These are phyloP conservation scores for Siphamia tubifer DNA, from an alignment of 2,113 vertebrate species.

Conservation along the genomic window DNA sequence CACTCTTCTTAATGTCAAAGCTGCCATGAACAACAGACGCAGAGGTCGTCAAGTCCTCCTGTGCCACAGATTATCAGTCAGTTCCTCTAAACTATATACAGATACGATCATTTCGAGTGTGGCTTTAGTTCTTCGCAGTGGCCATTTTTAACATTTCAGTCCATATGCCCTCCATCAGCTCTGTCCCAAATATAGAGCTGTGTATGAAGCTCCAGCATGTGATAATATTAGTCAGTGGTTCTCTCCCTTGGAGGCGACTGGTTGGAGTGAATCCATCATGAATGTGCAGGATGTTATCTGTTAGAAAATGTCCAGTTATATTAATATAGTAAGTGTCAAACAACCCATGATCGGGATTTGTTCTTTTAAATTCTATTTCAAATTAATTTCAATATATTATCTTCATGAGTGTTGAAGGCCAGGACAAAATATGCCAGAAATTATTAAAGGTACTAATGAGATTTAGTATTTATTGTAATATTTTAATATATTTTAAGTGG, in stretches of 20 bases:
- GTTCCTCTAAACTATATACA: conserved; percentile 34
- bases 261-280: conserved; percentile 26
- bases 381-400: background rate
- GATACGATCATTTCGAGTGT: conserved; percentile 63
- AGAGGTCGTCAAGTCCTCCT: conserved; percentile 51
- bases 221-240: conserved; percentile 61
- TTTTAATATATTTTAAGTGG: background rate
- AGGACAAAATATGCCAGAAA: background rate
- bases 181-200: conserved; percentile 47
- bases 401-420: background rate
- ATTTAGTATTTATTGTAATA: background rate
- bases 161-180: conserved; percentile 51
- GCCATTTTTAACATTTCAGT: conserved; percentile 53
- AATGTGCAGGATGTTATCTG: conserved; percentile 32
- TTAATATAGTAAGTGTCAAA: background rate
- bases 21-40: conserved; percentile 28
- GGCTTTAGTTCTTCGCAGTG: conserved; percentile 34
- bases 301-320: conserved; percentile 14
- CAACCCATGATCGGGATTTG: background rate
- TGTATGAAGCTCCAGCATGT: conserved; percentile 36
- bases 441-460: background rate
- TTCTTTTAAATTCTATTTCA: conserved; percentile 1
- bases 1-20: too few species aligned
- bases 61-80: background rate
- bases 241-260: conserved; percentile 24